These are phyloP conservation scores for Promerops cafer DNA, from an alignment of 2,113 vertebrate genomes.

Conservation along the genomic window DNA sequence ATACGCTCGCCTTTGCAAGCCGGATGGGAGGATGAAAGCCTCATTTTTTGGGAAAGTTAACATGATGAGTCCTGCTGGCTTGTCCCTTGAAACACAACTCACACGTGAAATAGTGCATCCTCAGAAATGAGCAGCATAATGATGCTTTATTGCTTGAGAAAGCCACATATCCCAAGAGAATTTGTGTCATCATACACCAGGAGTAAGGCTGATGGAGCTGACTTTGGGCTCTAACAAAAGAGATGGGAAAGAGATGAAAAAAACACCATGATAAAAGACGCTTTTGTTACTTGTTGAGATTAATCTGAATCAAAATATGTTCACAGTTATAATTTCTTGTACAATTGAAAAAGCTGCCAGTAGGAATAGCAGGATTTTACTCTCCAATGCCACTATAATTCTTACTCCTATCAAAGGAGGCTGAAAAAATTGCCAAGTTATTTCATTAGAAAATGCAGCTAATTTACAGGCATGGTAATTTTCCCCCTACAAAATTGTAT, in stretches of 20 bases:
- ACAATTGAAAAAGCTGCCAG: slow-evolving; percentile 9
- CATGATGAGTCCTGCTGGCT: not conserved
- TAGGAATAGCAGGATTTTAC: not conserved
- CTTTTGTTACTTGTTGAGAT: slow-evolving; percentile 26
- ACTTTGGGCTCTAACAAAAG: not conserved
- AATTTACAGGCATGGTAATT: slow-evolving; percentile 45
- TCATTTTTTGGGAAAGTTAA: not conserved
- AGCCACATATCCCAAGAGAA: slow-evolving; percentile 13
- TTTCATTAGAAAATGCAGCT: slow-evolving; percentile 54
- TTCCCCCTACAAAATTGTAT: slow-evolving; percentile 55
- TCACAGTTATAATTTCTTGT: slow-evolving; percentile 12
- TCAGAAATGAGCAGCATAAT: not conserved
- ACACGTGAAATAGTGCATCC: not conserved
- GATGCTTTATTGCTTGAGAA: slow-evolving; percentile 45
- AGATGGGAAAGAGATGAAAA: not conserved
- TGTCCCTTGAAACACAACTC: not conserved
- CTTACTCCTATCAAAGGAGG: not conserved
- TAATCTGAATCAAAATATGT: not conserved
- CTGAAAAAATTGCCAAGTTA: slow-evolving; percentile 33
- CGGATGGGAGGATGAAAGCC: not conserved
- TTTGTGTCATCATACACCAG: not conserved
- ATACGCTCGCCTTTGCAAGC: not conserved
- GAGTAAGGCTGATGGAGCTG: not conserved
- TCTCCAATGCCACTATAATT: not conserved
- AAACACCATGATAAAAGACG: not conserved